Evolutionary conservation across 2,113 vertebrate species (phyloP), one percentile per base, ranked within the genome.

Genomic region (Fukomys damarensis): DNA sequence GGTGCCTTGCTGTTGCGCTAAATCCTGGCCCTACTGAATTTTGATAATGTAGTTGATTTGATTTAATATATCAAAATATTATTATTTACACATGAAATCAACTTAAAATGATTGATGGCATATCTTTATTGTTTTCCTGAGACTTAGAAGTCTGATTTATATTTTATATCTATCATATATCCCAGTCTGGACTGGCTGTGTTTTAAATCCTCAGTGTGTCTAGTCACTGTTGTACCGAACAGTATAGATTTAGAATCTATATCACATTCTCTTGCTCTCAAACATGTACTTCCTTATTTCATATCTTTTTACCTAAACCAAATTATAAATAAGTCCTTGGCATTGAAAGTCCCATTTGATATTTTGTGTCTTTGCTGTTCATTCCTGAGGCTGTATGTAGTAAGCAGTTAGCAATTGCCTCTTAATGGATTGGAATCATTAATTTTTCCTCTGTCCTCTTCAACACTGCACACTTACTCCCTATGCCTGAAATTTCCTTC

Each of bases 361-460:
- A 43, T 38, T 81, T 11, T 89, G 38, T 96, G 70, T 81, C 28
- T 87, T 95, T 8, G n/a, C 17, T 85, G 11, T 59, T 96, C 12
- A 68, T 92, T 91, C 28, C 38, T 80, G 19, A 38, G 14, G 81
- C 8, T 70, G 12, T 16, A 68, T 70, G 12, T 16, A 68, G 26
- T 46, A 94, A 81, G 10, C 70, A 92, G 10, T 86, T 83, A 86
- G 79, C 66, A 54, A 95, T 87, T 96, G 66, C 11, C 41, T 86
- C 2, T 82, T 94, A 35, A 87, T 88, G 10, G 30, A 66, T 30
- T 82, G 22, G 61, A 86, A 35, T 52, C 74, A 9, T 85, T 83
- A 80, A 70, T 74, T 61, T 80, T 93, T 56, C 72, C 30, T 43
- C 38, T 80, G 61, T 54, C 24, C 28, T 49, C 70, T 65, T 82